Evolutionary conservation across 2,113 vertebrate species (phyloP).

Genomic region (Epinephelus cyanopodus): DNA sequence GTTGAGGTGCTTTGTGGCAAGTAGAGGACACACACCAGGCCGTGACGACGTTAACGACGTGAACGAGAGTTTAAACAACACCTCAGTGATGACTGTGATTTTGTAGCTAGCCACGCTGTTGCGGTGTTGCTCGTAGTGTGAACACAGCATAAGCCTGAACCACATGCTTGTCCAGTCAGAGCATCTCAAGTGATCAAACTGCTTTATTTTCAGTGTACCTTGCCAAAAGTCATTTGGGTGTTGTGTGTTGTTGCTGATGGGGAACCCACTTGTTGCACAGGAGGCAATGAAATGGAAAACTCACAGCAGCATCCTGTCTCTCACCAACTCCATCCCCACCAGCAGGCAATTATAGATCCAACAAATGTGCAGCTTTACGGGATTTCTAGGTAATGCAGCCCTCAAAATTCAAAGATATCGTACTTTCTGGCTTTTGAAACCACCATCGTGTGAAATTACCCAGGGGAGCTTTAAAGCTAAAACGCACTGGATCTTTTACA

Average conservation of each 20-base stretch:
- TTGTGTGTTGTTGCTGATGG: not conserved
- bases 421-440: not conserved
- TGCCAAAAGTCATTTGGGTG: not conserved
- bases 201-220: not conserved
- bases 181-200: not conserved
- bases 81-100: too few relatives aligned
- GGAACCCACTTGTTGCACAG: not conserved
- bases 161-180: too few relatives aligned
- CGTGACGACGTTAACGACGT: too few relatives aligned
- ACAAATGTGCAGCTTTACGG: not conserved
- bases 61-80: too few relatives aligned
- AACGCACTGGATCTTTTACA: not conserved
- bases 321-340: not conserved
- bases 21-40: too few relatives aligned
- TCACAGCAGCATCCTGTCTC: not conserved
- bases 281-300: constrained; percentile 16
- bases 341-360: not conserved
- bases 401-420: constrained; percentile 21
- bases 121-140: too few relatives aligned
- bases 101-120: too few relatives aligned
- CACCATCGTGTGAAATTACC: constrained; percentile 34
- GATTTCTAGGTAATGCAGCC: not conserved
- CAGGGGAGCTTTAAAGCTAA: not conserved
- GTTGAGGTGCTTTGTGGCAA: too few relatives aligned
- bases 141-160: not conserved